Conservation (phyloP, 1,140 invertebrate genomes). For the Procambarus clarkii region DNA sequence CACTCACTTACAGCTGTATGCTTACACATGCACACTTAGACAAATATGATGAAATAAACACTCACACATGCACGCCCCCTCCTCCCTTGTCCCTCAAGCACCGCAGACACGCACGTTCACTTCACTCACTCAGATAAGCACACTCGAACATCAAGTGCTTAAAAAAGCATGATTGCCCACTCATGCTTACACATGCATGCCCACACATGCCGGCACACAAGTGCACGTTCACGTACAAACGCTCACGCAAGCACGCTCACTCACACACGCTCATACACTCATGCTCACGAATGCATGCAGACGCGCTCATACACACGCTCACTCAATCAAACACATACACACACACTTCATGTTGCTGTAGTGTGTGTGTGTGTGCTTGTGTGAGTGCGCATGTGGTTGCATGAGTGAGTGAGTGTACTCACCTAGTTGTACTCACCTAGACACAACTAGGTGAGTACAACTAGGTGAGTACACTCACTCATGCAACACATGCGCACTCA, state of each 20-base stretch:
- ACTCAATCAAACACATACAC: too few relatives aligned
- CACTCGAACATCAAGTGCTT: background rate
- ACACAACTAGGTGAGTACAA: too few relatives aligned
- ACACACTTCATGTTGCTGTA: too few relatives aligned
- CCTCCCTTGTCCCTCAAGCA: background rate
- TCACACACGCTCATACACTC: background rate
- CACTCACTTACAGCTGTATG: background rate
- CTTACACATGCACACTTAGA: background rate
- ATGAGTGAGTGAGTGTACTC: too few relatives aligned
- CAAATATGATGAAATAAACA: background rate
- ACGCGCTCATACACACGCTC: too few relatives aligned
- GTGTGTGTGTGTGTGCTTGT: too few relatives aligned
- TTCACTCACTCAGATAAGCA: background rate
- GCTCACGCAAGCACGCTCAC: background rate
- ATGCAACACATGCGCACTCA: too few relatives aligned
- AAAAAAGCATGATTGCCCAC: background rate
- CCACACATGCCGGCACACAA: background rate
- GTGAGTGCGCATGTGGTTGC: too few relatives aligned
- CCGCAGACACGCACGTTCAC: background rate
- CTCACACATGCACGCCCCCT: background rate
- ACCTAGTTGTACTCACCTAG: too few relatives aligned
- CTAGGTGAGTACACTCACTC: too few relatives aligned
- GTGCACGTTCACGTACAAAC: background rate
- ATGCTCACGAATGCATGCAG: background rate
- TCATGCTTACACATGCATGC: background rate